Conservation (phyloP, 37 sponge, comb jelly and placozoan genomes). For the Bolinopsis microptera region DNA sequence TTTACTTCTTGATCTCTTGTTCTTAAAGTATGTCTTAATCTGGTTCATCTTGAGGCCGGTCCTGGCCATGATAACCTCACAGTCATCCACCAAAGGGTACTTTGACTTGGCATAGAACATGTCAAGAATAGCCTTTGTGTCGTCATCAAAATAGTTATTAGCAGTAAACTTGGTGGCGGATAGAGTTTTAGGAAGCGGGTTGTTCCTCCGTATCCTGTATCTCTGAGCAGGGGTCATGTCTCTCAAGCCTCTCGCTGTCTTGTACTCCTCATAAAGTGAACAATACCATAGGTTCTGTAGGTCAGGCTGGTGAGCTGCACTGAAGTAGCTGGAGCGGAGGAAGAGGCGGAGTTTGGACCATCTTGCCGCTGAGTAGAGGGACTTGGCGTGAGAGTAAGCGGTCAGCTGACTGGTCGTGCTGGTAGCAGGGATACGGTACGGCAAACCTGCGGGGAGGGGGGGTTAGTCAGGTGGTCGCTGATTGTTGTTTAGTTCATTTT, state of each 20-base stretch:
- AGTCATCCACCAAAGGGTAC: background rate
- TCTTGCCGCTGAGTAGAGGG: background rate
- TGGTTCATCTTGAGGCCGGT: background rate
- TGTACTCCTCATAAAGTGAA: constrained; percentile 6
- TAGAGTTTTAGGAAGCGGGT: background rate
- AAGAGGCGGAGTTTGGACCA: background rate
- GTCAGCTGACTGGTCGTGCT: background rate
- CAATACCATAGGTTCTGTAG: background rate
- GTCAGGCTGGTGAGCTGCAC: background rate
- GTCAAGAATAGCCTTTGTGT: background rate
- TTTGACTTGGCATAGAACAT: background rate
- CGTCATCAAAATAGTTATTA: constrained; percentile 7
- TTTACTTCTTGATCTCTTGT: constrained; percentile 26
- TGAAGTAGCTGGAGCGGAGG: background rate
- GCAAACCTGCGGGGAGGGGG: background rate
- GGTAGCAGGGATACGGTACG: no score
- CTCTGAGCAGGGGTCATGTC: constrained; percentile 5
- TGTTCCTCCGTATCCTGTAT: background rate
- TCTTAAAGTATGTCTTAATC: constrained; percentile 31
- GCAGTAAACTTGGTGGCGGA: constrained; percentile 32
- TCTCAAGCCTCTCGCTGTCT: background rate
- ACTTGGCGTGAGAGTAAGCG: background rate
- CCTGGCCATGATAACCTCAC: background rate
- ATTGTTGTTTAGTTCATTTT: no score
- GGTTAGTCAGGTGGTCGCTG: no score